A percentile compares a stretch with the other conserved stretches of the same genome.
Conservation (phyloP, 2,113 vertebrate genomes). For the Patagioenas fasciata region DNA sequence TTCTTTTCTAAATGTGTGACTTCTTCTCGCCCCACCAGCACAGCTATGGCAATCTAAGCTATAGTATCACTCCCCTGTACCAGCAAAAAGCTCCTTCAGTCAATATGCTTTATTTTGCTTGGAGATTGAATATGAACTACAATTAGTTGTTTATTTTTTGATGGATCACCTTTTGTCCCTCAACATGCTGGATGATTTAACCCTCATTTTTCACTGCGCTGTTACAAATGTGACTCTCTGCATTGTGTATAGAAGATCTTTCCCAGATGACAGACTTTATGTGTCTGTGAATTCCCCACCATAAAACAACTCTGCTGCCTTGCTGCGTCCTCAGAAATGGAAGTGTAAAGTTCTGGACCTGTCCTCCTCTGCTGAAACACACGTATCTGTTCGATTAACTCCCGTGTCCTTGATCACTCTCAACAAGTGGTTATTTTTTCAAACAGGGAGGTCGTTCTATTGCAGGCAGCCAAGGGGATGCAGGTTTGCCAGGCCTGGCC, state of each 20-base stretch:
- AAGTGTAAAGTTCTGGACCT: not conserved
- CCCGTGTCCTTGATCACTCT: not conserved
- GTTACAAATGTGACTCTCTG: not conserved
- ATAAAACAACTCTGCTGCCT: not conserved
- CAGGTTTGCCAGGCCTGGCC: conserved; percentile 70
- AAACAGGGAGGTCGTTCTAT: conserved; percentile 66
- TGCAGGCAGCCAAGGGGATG: conserved; percentile 62
- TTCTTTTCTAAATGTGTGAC: not conserved
- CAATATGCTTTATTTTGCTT: not conserved
- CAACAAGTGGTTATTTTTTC: conserved; percentile 71
- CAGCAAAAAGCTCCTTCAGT: not conserved
- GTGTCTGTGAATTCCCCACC: not conserved
- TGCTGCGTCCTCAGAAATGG: not conserved
- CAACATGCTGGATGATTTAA: not conserved
- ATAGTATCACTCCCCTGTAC: accelerated
- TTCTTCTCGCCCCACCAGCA: accelerated
- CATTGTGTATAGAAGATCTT: not conserved
- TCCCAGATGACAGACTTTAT: not conserved
- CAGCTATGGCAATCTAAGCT: not conserved
- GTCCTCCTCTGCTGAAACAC: not conserved
- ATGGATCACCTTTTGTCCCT: not conserved
- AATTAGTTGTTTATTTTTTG: not conserved
- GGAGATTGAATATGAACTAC: not conserved
- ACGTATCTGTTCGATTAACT: not conserved
- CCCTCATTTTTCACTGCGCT: not conserved